Conservation (phyloP, 2,113 vertebrate genomes). For the Trogon melanurus region DNA sequence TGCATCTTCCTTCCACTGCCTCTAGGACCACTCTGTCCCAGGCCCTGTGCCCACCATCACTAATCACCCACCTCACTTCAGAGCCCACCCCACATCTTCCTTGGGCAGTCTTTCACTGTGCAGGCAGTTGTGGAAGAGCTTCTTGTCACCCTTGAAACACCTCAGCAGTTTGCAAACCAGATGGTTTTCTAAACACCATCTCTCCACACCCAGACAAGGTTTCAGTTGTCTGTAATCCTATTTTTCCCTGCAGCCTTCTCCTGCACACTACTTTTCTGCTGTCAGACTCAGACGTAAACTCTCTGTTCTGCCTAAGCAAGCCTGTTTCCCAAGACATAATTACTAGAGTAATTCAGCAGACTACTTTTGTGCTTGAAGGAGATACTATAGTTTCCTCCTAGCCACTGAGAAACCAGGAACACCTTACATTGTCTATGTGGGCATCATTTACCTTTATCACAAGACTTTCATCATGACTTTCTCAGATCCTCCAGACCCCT, state of each 20-base stretch:
- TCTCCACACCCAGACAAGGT: background rate
- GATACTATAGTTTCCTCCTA: accelerated
- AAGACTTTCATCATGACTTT: background rate
- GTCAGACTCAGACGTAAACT: background rate
- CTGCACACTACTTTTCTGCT: background rate
- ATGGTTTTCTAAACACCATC: background rate
- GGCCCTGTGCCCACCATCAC: background rate
- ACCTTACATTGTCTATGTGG: background rate
- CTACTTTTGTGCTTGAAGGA: background rate
- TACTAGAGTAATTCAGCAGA: background rate
- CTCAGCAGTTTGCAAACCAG: background rate
- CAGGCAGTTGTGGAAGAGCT: background rate
- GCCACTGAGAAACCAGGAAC: background rate
- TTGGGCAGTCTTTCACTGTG: background rate
- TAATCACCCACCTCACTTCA: background rate
- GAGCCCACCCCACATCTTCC: background rate
- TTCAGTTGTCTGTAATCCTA: background rate
- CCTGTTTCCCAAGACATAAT: background rate
- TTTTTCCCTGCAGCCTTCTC: background rate
- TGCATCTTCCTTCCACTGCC: background rate
- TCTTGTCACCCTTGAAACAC: background rate
- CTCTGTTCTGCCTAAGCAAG: background rate
- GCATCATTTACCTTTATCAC: accelerated
- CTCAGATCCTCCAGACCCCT: no score
- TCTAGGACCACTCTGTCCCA: background rate